Conservation (phyloP, 1,140 invertebrate species). For the Panagrolaimus sp. region DNA sequence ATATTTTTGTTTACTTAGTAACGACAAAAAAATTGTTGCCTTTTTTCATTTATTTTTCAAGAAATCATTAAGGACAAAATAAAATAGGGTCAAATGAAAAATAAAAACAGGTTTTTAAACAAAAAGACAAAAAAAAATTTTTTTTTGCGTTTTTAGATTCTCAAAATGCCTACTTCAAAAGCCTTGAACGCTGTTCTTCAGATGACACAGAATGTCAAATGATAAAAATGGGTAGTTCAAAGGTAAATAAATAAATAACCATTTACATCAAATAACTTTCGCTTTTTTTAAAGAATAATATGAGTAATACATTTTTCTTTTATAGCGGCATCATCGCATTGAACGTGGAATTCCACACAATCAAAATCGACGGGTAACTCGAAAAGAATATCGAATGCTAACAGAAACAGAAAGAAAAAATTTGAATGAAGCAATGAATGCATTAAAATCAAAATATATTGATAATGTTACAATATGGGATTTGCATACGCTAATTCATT, state of each 20-base stretch:
- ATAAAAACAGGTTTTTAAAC: neutral
- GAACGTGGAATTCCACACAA: constrained; percentile 25
- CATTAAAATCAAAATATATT: constrained; percentile 45
- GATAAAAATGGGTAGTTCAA: neutral
- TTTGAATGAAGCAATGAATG: constrained; percentile 50
- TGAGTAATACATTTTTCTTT: neutral
- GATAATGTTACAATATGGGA: constrained; percentile 56
- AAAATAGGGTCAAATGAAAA: neutral
- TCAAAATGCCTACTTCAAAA: constrained; percentile 11
- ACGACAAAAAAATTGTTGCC: neutral
- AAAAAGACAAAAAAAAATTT: neutral
- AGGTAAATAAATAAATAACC: neutral
- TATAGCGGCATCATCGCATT: constrained; percentile 14
- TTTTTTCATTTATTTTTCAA: too few relatives aligned
- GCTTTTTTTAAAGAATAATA: constrained; percentile 7
- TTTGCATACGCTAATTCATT: constrained; percentile 56
- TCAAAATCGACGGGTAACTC: constrained; percentile 25
- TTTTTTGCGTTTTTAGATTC: neutral
- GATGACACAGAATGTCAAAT: neutral
- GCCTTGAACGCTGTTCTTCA: constrained; percentile 12
- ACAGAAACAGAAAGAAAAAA: constrained; percentile 41
- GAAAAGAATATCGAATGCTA: constrained; percentile 55
- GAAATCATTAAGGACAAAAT: neutral
- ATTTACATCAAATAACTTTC: neutral
- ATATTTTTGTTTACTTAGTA: neutral